Conservation (phyloP, 2,797 vertebrate genomes). For the Furcifer pardalis region DNA sequence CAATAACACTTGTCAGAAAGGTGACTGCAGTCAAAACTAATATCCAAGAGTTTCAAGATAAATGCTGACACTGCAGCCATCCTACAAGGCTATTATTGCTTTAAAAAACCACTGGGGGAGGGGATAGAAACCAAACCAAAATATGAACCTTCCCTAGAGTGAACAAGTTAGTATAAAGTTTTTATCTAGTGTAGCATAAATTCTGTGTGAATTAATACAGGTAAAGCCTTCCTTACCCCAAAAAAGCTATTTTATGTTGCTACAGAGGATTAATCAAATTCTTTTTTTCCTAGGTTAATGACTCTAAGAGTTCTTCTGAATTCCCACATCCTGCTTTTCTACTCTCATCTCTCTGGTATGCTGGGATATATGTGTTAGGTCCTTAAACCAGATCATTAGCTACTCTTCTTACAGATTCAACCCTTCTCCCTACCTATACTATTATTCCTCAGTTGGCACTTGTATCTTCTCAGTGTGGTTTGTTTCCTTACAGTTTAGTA, state of each 20-base stretch:
- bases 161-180: constrained; percentile 70
- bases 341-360: constrained; percentile 43
- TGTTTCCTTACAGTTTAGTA: constrained; percentile 63
- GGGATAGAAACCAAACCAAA: constrained; percentile 68
- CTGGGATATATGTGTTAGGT: constrained; percentile 55
- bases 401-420: constrained; percentile 51
- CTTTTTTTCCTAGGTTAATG: constrained; percentile 64
- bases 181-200: constrained; percentile 68
- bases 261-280: constrained; percentile 58
- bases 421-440: constrained; percentile 34
- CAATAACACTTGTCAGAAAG: constrained; percentile 86
- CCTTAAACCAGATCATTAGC: constrained; percentile 69
- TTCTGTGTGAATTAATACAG: constrained; percentile 69
- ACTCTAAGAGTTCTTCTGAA: constrained; percentile 73
- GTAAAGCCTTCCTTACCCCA: constrained; percentile 56
- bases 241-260: constrained; percentile 65
- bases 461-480: constrained; percentile 51
- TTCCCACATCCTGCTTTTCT: constrained; percentile 53
- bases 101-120: constrained; percentile 37
- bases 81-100: constrained; percentile 78
- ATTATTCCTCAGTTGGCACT: constrained; percentile 48
- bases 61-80: constrained; percentile 82
- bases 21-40: constrained; percentile 86
- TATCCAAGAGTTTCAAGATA: constrained; percentile 83
- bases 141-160: constrained; percentile 67